Percentiles rank a stretch among this genome's conserved stretches.
Conservation (phyloP, 2,113 vertebrate genomes). For the Microtus oregoni region DNA sequence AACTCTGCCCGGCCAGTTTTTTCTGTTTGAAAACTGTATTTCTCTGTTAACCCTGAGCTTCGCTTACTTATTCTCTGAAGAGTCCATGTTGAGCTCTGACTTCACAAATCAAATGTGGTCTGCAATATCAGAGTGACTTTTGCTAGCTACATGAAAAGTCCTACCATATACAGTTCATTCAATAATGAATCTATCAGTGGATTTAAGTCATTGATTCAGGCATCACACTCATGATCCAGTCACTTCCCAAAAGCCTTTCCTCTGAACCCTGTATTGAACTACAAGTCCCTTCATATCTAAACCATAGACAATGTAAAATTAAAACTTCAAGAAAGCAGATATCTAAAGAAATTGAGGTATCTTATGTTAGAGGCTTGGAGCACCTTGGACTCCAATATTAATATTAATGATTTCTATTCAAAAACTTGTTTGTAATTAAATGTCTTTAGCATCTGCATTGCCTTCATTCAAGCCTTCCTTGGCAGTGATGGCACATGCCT, state of each 20-base stretch:
- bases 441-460: neutral
- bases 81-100: neutral
- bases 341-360: neutral
- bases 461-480: neutral
- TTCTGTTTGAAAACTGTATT: neutral
- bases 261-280: neutral
- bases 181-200: neutral
- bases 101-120: neutral
- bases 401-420: neutral
- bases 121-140: neutral
- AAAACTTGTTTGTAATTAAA: neutral
- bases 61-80: neutral
- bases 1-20: neutral
- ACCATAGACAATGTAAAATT: neutral
- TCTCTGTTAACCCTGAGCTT: neutral
- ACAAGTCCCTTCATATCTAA: neutral
- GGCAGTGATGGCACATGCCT: too few relatives aligned
- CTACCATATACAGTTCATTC: neutral
- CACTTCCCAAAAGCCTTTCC: neutral
- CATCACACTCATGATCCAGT: neutral
- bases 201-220: neutral
- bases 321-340: neutral
- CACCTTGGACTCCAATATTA: neutral
- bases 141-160: neutral
- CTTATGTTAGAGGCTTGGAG: neutral